Base-by-base conservation (phyloP, 2,797 vertebrate genomes). In the Etheostoma perlongum region DNA sequence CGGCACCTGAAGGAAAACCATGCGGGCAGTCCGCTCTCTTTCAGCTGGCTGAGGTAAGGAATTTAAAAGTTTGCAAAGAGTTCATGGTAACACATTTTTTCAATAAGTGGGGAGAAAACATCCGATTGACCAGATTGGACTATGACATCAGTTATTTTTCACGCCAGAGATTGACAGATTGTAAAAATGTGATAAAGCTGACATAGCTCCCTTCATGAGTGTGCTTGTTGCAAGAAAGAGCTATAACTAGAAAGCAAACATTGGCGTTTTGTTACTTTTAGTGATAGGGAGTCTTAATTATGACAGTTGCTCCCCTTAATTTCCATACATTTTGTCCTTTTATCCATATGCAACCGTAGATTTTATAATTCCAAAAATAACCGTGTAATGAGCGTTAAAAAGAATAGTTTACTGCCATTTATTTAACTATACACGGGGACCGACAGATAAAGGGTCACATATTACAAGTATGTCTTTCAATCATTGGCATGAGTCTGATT, bases 1-100 rank as follows among this genome's bases (percentile, higher is more conserved):
- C 83, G 59, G 91, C 89, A 78, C 87, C 94, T 8, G 97, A 98
- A 82, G 95, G 95, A 80, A 98, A 97, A 93, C 95, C 96, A 71
- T 98, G 96, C 91, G 95, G 96, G 78, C 97, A 98, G 91, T 98
- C 96, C 0, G 96, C 97, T 72, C 96, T 99, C 89, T 98, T 98
- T 94, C 97, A 98, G 87, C 94, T 99, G 63, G 97, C 98, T 81
- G 98, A 99, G 97, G 97, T 97, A 96, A 94, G 75, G 16, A 27
- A 59, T 10, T n/a, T 14, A 15, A 42, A 40, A n/a, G 1, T 51
- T 42, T 46, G 21, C 0, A 40, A 40, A 12, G 2, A 18, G 1
- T 55, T 42, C 6, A 68, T 60, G 16, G n/a, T 19, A 40, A 25
- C 9, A 14, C 48, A 3, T 7, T 59, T 19, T 42, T 33, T 53